These are phyloP conservation scores for Catocala sponsa DNA, from an alignment of 2,888 invertebrate genomes.

Conservation along the genomic window DNA sequence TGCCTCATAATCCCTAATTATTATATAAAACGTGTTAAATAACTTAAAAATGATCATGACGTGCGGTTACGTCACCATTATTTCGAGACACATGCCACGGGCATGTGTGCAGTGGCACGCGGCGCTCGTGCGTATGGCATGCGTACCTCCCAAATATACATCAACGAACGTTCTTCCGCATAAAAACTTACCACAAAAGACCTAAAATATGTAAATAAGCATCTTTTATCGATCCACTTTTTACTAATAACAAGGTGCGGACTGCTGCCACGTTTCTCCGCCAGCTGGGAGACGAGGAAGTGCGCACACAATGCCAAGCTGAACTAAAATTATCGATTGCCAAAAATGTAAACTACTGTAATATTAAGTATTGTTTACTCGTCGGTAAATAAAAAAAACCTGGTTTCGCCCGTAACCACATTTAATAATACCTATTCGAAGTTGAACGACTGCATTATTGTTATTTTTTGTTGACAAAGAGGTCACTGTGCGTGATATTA, in stretches of 20 bases:
- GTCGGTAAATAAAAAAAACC: slow-evolving; percentile 51
- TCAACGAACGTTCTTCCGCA: slow-evolving; percentile 47
- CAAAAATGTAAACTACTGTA: slow-evolving; percentile 70
- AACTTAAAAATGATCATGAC: slow-evolving; percentile 11
- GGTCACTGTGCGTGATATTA: slow-evolving; percentile 59
- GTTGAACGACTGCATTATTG: slow-evolving; percentile 76
- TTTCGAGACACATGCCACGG: slow-evolving; percentile 11
- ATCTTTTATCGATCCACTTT: slow-evolving; percentile 71
- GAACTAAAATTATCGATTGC: slow-evolving; percentile 70
- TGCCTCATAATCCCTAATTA: slow-evolving; percentile 21
- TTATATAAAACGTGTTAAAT: slow-evolving; percentile 9
- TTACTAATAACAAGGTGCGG: slow-evolving; percentile 78
- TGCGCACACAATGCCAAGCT: slow-evolving; percentile 64
- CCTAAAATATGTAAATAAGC: slow-evolving; percentile 71
- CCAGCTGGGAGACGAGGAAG: slow-evolving; percentile 82
- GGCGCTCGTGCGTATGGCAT: slow-evolving; percentile 62
- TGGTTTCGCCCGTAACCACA: slow-evolving; percentile 52
- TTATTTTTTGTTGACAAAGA: slow-evolving; percentile 63
- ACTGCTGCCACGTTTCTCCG: slow-evolving; percentile 73
- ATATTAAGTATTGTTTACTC: slow-evolving; percentile 52
- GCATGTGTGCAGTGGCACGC: slow-evolving; percentile 57
- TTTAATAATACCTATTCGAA: slow-evolving; percentile 64
- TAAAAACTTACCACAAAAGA: slow-evolving; percentile 69
- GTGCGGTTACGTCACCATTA: slow-evolving; percentile 26
- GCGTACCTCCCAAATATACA: slow-evolving; percentile 40